phyloP scores from a whole-genome alignment of 2,113 vertebrate species.

The Syngnathus typhle region DNA sequence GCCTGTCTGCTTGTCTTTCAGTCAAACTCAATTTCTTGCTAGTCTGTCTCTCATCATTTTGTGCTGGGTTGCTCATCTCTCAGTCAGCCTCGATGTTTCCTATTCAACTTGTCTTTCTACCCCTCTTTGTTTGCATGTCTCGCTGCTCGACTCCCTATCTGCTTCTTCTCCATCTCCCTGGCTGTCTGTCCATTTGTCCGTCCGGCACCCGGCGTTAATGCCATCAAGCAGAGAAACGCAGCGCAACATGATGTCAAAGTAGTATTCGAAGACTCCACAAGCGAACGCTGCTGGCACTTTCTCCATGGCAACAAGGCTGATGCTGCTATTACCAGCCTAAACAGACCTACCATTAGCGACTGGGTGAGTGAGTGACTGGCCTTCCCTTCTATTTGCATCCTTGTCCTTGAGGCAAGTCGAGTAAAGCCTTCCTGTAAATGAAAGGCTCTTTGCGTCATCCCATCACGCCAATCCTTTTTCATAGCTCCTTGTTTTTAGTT shows the following conservation, averaged over 20 bases:
- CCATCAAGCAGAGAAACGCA: not conserved
- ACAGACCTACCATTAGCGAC: constrained; percentile 3
- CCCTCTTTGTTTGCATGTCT: not conserved
- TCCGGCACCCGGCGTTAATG: not conserved
- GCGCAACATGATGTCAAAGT: not conserved
- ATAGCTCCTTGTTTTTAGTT: not conserved
- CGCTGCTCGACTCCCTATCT: not conserved
- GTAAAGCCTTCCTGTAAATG: constrained; percentile 34
- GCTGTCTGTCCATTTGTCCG: not conserved
- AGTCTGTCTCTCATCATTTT: not conserved
- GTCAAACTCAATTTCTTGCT: not conserved
- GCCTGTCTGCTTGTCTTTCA: not conserved
- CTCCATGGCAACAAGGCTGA: constrained; percentile 57
- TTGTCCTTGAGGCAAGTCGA: constrained; percentile 37
- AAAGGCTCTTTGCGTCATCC: constrained; percentile 25
- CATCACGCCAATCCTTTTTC: constrained; percentile 16
- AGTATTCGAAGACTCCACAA: constrained; percentile 4
- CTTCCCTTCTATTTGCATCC: constrained; percentile 33
- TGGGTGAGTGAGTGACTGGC: constrained; percentile 9
- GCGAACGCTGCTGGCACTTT: constrained; percentile 32
- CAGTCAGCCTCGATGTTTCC: not conserved
- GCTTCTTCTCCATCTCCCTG: not conserved
- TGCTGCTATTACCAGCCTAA: constrained; percentile 24
- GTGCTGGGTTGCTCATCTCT: not conserved
- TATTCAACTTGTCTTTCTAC: not conserved